phyloP scores from a whole-genome alignment of 92 coral and sea anemone genomes.

The Montipora capitata region DNA sequence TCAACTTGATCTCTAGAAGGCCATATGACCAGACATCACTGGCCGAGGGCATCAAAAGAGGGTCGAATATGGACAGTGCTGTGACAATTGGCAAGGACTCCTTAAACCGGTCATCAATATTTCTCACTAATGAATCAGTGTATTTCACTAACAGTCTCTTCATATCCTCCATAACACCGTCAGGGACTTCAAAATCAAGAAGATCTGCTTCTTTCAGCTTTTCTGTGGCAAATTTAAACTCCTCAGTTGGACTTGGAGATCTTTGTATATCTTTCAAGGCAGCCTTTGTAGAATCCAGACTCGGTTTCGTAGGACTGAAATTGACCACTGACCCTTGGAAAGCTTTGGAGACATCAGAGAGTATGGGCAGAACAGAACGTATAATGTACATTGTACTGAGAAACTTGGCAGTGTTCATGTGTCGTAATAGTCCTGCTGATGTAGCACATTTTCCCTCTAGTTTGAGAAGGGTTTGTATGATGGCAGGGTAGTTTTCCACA shows the following conservation, averaged over 20 bases:
- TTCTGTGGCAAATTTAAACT: conserved; percentile 55
- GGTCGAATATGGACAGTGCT: conserved; percentile 59
- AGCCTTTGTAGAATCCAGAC: conserved; percentile 61
- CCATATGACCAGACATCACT: conserved; percentile 49
- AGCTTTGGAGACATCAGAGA: conserved; percentile 64
- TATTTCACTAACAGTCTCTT: conserved; percentile 54
- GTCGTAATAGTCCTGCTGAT: conserved; percentile 55
- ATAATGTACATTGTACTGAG: conserved; percentile 67
- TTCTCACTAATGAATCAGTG: conserved; percentile 51
- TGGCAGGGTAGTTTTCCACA: conserved; percentile 62
- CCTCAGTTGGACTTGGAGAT: conserved; percentile 54
- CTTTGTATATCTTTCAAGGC: conserved; percentile 63
- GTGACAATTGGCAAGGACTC: conserved; percentile 61
- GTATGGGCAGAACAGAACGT: conserved; percentile 62
- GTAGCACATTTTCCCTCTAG: conserved; percentile 66
- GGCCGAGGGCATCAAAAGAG: conserved; percentile 54
- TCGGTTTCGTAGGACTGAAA: conserved; percentile 48
- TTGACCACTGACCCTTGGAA: conserved; percentile 56
- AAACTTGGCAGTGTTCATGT: conserved; percentile 69
- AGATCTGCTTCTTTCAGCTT: conserved; percentile 38
- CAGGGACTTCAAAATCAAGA: conserved; percentile 56
- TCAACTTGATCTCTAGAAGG: conserved; percentile 47
- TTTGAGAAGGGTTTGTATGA: conserved; percentile 68
- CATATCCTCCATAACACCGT: conserved; percentile 53
- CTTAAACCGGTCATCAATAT: conserved; percentile 63